Base-by-base conservation (phyloP, 2,113 vertebrate genomes). In the Mastomys coucha region DNA sequence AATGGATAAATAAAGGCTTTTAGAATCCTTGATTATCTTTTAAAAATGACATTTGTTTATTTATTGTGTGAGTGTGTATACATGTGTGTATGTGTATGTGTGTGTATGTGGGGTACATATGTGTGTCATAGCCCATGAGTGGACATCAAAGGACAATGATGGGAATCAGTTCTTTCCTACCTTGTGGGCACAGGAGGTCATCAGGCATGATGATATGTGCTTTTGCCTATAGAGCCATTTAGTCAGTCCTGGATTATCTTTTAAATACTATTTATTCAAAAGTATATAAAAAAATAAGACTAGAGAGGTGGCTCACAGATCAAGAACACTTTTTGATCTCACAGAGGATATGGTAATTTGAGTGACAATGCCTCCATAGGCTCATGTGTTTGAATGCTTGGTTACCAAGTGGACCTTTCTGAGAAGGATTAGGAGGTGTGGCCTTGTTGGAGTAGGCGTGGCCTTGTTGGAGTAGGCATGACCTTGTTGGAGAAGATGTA, bases 11-110 rank as follows among this genome's bases (percentile, higher is more conserved):
- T 65, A 39, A 75, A 75, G 49, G 17, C 26, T 33, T 94, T 70
- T 58, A n/a, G 76, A 93, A 85, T 86, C 86, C 77, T 75, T 82
- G 36, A 42, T 85, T 96, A 56, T 49, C 67, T 33, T 81, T 87
- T 87, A n/a, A 76, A 73, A 92, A 70, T 85, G 33, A 45, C 19
- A 24, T 12, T 87, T 36, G 28, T 36, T 87, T 45, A 36, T 67
- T 42, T 42, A 42, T 53, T 88, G 31, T n/a, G 65, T n/a, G 20
- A 11, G 17, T 86, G 7, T 65, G 82, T 24, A 6, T 70, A 31
- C 45, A 4, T 36, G 33, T 87, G 10, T 87, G 60, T 70, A 19
- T 24, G 65, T 69, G 5, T 7, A 19, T 28, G 20, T 53, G 19
- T 70, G 12, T n/a, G 31, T 87, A 4, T 86, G 39, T 86, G 45